Base-by-base conservation (phyloP, 2,113 vertebrate species). In the Sigmodon hispidus region DNA sequence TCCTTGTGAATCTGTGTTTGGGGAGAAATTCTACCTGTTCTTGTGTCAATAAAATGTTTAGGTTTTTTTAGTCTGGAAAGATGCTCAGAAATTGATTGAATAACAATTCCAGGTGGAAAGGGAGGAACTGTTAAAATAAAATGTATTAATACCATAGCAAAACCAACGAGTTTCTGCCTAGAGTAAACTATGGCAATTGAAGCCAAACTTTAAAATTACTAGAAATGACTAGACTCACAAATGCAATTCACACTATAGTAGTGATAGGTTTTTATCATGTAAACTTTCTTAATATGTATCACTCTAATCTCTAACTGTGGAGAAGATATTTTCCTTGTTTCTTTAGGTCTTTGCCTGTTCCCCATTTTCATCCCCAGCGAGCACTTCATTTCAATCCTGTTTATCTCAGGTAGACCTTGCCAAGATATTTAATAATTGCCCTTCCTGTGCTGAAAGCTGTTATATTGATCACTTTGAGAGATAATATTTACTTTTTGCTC, bases 401-500 rank as follows among this genome's bases (percentile, higher is more conserved):
- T 97, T 97, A 97, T 43, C 26, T 94, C 86, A 21, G 63, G 96
- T 59, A 93, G 70, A 94, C 81, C 80, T 96, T 97, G 75, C 52
- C 93, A 88, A 94, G 67, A 88, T 96, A 97, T 95, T 97, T 85
- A 96, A 95, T 97, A 61, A 96, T 96, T 96, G 95, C 61, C 76
- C 73, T 97, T 94, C 80, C 92, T 94, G 31, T 21, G 7, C 73
- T 94, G n/a, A 91, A 84, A 92, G 97, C 87, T 96, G 97, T 89
- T 96, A 81, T 96, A 98, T 95, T 94, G 97, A 97, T 97, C 97
- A 88, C 91, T 93, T 40, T 16, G 93, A 93, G 26, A 83, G 94
- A 96, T 96, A 97, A 95, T 96, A 97, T 96, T 97, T 98, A 59
- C 92, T 94, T 97, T 97, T 96, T 93, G 12, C 67, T 94, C 87